Evolutionary conservation across 2,113 vertebrate genomes (phyloP), one percentile per base, ranked within the genome.

Genomic region (Plectropomus leopardus): DNA sequence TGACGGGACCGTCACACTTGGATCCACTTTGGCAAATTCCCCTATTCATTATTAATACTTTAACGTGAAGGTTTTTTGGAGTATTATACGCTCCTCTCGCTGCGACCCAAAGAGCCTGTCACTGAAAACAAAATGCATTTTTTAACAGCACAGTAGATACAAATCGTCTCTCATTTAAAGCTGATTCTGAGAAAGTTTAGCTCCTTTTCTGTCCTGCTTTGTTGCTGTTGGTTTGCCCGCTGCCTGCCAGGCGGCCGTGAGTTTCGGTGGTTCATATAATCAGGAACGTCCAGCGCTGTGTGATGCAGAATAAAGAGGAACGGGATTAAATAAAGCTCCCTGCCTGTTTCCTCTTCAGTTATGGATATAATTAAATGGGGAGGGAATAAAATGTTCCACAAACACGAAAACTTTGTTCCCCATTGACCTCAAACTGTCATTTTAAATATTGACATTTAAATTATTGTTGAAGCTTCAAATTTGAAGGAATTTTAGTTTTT

Each of bases 1-100:
- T 92, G 86, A 90, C 36, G 21, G 32, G 3, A 5, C 14, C 5
- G 81, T 93, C 90, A 89, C 82, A 83, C 78, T 74, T 48, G 48
- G 44, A 75, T 91, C 86, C 47, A 58, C 45, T 86, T 71, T 61
- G 74, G 70, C 50, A 85, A 85, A 76, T 85, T 82, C 78, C 44
- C 24, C 55, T 58, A 47, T 87, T 83, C 42, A 64, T 84, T 80
- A 88, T 50, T 66, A 80, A 87, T 85, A 57, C 78, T 58, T 83
- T 69, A 61, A 42, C 16, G 14, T 53, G 23, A 34, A 40, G n/a
- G 28, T 53, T 82, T 78, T 82, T 78, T 70, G 80, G 67, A 34
- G 48, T 40, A 42, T 73, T 78, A 40, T 64, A 19, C 48, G 44
- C 1, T 36, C 48, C 34, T 21, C 28, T 67, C 78, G 83, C 68